Conservation (phyloP, 2,797 vertebrate species). For the Acanthurus tractus region DNA sequence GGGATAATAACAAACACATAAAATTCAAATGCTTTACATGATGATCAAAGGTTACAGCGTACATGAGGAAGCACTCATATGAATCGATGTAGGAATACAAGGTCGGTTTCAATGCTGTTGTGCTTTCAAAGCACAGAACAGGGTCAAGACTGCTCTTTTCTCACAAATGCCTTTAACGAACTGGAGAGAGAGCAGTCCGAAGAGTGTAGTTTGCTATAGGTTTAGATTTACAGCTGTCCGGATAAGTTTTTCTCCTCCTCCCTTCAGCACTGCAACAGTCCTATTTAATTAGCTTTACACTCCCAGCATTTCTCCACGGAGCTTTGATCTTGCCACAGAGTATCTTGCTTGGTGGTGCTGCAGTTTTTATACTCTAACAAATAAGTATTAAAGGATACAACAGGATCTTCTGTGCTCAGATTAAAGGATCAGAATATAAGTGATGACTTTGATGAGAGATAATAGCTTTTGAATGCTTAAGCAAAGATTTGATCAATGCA, state of each 20-base stretch:
- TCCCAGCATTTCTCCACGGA: conserved; percentile 27
- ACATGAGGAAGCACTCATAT: background rate
- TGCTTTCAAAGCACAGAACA: background rate
- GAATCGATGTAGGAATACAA: background rate
- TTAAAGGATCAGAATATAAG: conserved; percentile 17
- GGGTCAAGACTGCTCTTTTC: background rate
- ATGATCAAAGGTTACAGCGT: background rate
- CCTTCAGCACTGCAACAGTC: conserved; percentile 22
- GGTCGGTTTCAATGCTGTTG: background rate
- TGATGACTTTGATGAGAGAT: conserved; percentile 1
- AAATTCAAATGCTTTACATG: background rate
- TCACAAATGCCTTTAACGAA: conserved; percentile 7
- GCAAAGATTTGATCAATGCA: background rate
- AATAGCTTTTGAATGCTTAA: background rate
- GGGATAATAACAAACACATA: background rate
- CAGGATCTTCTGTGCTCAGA: background rate
- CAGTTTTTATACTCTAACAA: conserved; percentile 22
- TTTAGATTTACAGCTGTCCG: conserved; percentile 29
- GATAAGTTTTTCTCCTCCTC: conserved; percentile 16
- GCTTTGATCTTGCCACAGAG: conserved; percentile 43
- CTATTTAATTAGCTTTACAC: conserved; percentile 42
- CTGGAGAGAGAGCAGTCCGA: background rate
- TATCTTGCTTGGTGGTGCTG: conserved; percentile 4
- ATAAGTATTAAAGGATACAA: conserved; percentile 27
- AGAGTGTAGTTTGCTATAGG: conserved; percentile 11